phyloP scores from a whole-genome alignment of 2,797 vertebrate species.

The Phyllotis vaccarum region DNA sequence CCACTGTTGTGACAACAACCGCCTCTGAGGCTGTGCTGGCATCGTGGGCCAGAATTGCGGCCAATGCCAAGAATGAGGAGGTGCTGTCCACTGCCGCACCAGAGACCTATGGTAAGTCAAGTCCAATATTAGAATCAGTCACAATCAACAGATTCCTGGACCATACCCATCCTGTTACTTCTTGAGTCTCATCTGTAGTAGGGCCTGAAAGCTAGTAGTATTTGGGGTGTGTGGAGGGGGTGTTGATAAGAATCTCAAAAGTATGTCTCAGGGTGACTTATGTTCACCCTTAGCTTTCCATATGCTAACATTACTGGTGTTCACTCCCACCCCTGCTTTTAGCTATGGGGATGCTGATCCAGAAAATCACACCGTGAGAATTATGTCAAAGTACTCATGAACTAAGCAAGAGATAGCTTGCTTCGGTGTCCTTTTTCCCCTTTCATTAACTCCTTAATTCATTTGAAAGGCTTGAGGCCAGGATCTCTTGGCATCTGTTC shows the following conservation, averaged over 20 bases:
- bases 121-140: neutral
- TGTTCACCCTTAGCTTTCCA: neutral
- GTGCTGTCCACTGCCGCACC: accelerated
- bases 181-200: neutral
- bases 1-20: neutral
- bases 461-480: neutral
- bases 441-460: neutral
- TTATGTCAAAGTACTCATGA: neutral
- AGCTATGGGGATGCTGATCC: neutral
- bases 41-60: conserved; percentile 66
- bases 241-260: neutral
- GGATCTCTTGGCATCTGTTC: neutral
- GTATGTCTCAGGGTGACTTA: no score
- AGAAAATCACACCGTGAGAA: neutral
- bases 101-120: conserved; percentile 20
- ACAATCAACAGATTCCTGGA: neutral
- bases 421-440: neutral
- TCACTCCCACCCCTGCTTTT: no score
- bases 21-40: conserved; percentile 21
- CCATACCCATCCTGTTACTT: neutral
- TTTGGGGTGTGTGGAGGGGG: neutral
- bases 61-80: neutral
- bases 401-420: neutral
- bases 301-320: neutral
- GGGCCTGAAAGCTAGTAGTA: neutral